These are phyloP conservation scores for Hypotaenidia okinawae DNA, from an alignment of 2,797 vertebrate species.

Conservation along the genomic window DNA sequence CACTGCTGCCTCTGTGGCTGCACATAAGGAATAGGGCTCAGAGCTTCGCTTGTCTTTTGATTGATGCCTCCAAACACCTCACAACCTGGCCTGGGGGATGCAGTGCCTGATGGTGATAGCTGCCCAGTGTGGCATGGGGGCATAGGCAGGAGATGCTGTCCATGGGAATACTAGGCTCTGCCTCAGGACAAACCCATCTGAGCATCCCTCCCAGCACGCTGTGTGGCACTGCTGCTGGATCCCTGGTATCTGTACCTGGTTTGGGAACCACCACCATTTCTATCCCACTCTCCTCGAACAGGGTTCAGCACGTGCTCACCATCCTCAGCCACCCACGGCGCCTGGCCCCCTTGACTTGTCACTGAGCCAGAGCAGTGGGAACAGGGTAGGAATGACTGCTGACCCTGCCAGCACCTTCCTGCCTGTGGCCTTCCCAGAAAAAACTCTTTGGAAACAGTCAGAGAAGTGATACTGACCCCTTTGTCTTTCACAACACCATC, in stretches of 20 bases:
- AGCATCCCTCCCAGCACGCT: not conserved
- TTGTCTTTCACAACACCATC: constrained; percentile 38
- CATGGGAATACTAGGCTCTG: not conserved
- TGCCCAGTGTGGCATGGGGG: not conserved
- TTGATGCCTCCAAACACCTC: not conserved
- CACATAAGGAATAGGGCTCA: not conserved
- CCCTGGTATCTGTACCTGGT: fast-evolving
- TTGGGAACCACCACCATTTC: not conserved
- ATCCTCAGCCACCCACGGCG: not conserved
- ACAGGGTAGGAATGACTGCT: not conserved
- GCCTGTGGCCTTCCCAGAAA: not conserved
- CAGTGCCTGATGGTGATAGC: not conserved
- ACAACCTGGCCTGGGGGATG: not conserved
- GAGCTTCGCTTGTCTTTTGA: not conserved
- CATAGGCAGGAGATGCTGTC: not conserved
- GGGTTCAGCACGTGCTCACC: not conserved
- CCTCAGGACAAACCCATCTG: not conserved
- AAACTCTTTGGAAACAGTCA: not conserved
- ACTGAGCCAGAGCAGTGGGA: fast-evolving
- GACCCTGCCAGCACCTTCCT: not conserved
- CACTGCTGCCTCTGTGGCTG: not conserved
- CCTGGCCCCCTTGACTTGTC: not conserved
- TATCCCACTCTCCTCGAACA: not conserved
- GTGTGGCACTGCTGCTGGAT: not conserved
- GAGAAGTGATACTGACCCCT: not conserved